Percentiles rank a stretch among this genome's conserved stretches.
Conservation (phyloP, 1,140 invertebrate species). For the Camponotus floridanus region DNA sequence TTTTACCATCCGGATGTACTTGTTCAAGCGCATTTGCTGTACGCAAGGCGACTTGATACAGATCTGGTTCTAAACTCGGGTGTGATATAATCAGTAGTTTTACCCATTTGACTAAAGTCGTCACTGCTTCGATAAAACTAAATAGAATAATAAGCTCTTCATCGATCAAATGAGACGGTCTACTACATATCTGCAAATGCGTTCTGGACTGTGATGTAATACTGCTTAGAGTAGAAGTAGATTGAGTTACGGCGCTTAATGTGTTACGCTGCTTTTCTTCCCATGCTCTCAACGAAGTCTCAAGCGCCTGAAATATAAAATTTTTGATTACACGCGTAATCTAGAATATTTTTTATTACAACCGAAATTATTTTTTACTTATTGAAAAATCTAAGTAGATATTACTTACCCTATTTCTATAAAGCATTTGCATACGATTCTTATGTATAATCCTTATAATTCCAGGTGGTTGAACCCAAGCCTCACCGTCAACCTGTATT, state of each 20-base stretch:
- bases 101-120: constrained; percentile 94
- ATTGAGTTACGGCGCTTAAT: constrained; percentile 83
- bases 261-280: constrained; percentile 95
- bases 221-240: constrained; percentile 80
- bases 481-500: constrained; percentile 98
- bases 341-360: too few species aligned
- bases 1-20: constrained; percentile 93
- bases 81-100: constrained; percentile 90
- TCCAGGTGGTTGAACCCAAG: constrained; percentile 99
- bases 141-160: constrained; percentile 92
- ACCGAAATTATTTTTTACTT: constrained; percentile 14
- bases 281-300: constrained; percentile 96
- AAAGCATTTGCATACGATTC: constrained; percentile 98
- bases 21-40: constrained; percentile 92
- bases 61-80: constrained; percentile 88
- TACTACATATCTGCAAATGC: constrained; percentile 74
- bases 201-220: constrained; percentile 76
- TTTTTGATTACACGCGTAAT: background rate
- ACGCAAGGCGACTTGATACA: constrained; percentile 91
- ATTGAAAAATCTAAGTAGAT: constrained; percentile 15
- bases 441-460: constrained; percentile 98
- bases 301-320: constrained; percentile 89
- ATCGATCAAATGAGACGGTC: constrained; percentile 85
- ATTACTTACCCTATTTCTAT: constrained; percentile 93
- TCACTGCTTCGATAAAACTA: constrained; percentile 93